Evolutionary conservation across 2,113 vertebrate species (phyloP), one percentile per base, ranked within the genome.

Genomic region (Struthidea cinerea): DNA sequence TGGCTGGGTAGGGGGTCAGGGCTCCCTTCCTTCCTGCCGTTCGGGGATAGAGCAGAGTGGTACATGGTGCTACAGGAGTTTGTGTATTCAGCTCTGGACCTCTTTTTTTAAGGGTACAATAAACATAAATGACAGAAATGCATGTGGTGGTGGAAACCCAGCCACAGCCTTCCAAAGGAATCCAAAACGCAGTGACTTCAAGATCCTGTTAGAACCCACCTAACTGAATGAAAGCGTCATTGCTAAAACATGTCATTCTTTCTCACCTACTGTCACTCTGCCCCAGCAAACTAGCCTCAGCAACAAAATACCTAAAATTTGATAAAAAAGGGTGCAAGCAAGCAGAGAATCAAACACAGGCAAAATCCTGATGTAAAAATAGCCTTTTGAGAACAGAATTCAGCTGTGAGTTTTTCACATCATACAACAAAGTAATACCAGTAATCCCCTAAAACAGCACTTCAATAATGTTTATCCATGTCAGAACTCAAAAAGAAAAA

Each of bases 401-500:
- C 0, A 0, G 21, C 39, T 33, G 11, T 3, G 2, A 22, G 16
- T 60, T 92, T 94, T 94, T 67, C 26, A 35, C 14, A 68, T 70
- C 8, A 4, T 21, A 23, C n/a, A 64, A 42, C 27, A 84, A 89
- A 84, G 32, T 80, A 80, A 69, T 76, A 65, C 60, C 17, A 46
- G 35, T 59, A 91, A 86, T 84, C 22, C 44, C 41, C 47, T 88
- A 80, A 80, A 93, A 41, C 19, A 86, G 33, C 44, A n/a, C 8
- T n/a, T 92, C 56, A 68, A n/a, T 71, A 84, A 88, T 86, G 68
- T 81, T 91, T 85, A 85, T 69, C 69, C 28, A 17, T 53, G 65
- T 57, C 89, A 87, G 81, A 85, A 93, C 64, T 96, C 55, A 86
- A 55, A 90, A 77, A 47, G 56, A 73, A 93, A 96, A 96, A 94